Conservation (phyloP, 1,140 invertebrate genomes). For the Oedothorax gibbosus region DNA sequence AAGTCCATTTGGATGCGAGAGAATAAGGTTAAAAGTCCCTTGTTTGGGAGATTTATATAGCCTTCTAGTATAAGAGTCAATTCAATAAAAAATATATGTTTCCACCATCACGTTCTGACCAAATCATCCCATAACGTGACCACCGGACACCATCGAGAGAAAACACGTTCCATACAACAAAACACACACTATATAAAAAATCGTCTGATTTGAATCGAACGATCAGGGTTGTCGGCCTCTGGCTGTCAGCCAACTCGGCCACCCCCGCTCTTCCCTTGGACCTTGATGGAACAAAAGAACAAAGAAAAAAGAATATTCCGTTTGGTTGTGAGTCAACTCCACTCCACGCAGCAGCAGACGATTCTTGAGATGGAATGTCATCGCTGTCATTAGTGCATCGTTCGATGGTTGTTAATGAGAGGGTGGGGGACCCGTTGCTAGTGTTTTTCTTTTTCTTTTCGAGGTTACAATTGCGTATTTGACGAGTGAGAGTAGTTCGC, state of each 20-base stretch:
- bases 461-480: not conserved
- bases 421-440: not conserved
- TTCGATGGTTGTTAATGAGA: not conserved
- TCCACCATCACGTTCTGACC: not conserved
- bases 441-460: not conserved
- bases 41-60: too few relatives aligned
- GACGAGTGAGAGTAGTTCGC: not conserved
- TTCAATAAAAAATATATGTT: not conserved
- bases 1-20: too few relatives aligned
- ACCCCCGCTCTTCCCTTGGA: slow-evolving; percentile 12
- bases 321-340: slow-evolving; percentile 22
- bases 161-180: too few relatives aligned
- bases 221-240: slow-evolving; percentile 28
- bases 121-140: not conserved
- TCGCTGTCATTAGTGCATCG: slow-evolving; percentile 28
- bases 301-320: slow-evolving; percentile 11
- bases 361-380: slow-evolving; percentile 20
- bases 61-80: not conserved
- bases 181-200: not conserved
- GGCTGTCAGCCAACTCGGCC: slow-evolving; percentile 6
- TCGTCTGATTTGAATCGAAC: slow-evolving; percentile 41
- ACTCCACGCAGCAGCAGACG: not conserved
- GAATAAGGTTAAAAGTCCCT: too few relatives aligned
- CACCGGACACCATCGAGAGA: not conserved
- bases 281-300: slow-evolving; percentile 26